Evolutionary conservation across 2,888 invertebrate genomes (phyloP), one percentile per base, ranked within the genome.

Genomic region (Chrysotoxum bicinctum): DNA sequence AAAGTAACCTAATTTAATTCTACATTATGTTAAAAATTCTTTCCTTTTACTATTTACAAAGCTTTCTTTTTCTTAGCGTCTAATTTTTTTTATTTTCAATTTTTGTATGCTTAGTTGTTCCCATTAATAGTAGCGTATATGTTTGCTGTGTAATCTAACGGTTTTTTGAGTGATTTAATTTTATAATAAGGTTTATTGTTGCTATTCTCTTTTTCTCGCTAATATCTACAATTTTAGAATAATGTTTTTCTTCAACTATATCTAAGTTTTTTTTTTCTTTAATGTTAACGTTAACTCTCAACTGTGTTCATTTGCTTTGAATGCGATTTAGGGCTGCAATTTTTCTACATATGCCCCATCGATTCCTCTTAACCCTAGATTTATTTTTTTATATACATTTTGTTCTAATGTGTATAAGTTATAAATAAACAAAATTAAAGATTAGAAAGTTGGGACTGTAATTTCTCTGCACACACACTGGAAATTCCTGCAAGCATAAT

Each of bases 91-190:
- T 69, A n/a, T n/a, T 14, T 40, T 76, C 87, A 79, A 73, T 88
- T 88, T 90, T 91, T 90, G 89, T 58, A 60, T 40, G 37, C 32
- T 64, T 90, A 91, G 89, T 90, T 90, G 88, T 88, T 88, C 75
- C 87, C 83, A 75, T 79, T 58, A 85, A 85, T 77, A 85, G 80
- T 85, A 81, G 81, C 81, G 40, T 76, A 62, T 81, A 45, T 43
- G 32, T 21, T 62, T 69, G 66, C 43, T 45, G 37, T 64, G 21
- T 64, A 84, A 60, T 58, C 54, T 68, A 72, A 60, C 19, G 58
- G 14, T 74, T 56, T 48, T 43, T 16, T 66, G 16, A 58, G 52
- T 60, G 19, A 68, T 48, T 68, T 32, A 23, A 48, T 19, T 32
- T 48, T 32, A 50, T 21, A 14, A 48, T 43, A 26, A 58, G 7